Base-by-base conservation (phyloP, 2,113 vertebrate species). In the Lophochroa leadbeateri region DNA sequence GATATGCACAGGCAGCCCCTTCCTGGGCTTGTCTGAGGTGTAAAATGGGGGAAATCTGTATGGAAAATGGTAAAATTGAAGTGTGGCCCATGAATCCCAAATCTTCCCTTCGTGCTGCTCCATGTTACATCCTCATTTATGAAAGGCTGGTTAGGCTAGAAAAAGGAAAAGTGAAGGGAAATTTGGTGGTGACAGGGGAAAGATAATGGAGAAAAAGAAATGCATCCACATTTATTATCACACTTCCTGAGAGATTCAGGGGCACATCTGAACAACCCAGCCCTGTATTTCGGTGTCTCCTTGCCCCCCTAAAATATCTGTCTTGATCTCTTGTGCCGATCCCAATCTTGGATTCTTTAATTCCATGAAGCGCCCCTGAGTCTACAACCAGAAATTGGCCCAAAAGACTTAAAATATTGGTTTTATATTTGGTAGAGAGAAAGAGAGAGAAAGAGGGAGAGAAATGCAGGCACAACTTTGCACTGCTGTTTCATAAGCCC, bases 301-400 rank as follows among this genome's bases (percentile, higher is more conserved):
- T 16, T 27, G 17, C 14, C 46, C 64, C 10, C 33, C 57, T 13
- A 3, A 8, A 65, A 95, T 78, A 21, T 43, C 37, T 41, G 7
- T 25, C 11, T 23, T 11, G 17, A 24, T 55, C 13, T 61, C 85
- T 50, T 11, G 68, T 5, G 64, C 28, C 0, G 10, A 82, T 23
- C 35, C 7, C 4, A 0, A 6, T 25, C 39, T 75, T 0, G 0
- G 35, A 65, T 10, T 10, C 5, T 63, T 58, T 55, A 0, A 17
- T 27, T 84, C 89, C 37, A 8, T 37, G n/a, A 17, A 35, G 29
- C 6, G 1, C 15, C n/a, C 21, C 23, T 31, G 49, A 3, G 35
- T 82, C 65, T 57, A 41, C 1, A 0, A n/a, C 4, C 29, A 86
- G 49, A 67, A 89, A 50, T 39, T 3, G 1, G 3, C 27, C 29